Base-by-base conservation (phyloP, 2,113 vertebrate genomes). In the Labeo catla region DNA sequence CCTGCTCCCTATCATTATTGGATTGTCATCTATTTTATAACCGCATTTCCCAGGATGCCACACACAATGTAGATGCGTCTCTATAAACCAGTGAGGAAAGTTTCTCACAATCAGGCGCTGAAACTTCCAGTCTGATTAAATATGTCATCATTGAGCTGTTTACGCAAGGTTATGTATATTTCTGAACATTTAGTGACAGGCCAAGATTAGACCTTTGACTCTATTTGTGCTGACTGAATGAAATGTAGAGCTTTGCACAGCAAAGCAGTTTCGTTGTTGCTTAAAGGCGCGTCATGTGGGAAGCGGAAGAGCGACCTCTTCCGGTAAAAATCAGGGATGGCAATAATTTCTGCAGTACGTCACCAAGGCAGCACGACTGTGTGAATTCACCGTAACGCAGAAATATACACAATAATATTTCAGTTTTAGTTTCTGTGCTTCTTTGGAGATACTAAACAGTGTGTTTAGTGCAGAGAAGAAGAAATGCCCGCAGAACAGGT, bases 1-100 rank as follows among this genome's bases (percentile, higher is more conserved):
- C n/a, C 73, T 73, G 43, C 21, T 73, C 36, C 34, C 81, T 57
- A 73, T 84, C 52, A 84, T 84, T 84, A 84, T 73, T 57, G 68
- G 81, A 84, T 84, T 84, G 81, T 45, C 81, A 59, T 59, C 19
- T 83, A 16, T 84, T 57, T 84, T 57, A 50, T 52, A 54, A 59
- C 49, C 12, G 2, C 19, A 9, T 73, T 84, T 84, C 81, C 52
- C 81, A 84, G 47, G 81, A 11, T 23, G 68, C 81, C 81, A 73
- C 68, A 73, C 81, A 84, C 81, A 45, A 43, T 61, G 78, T n/a
- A 11, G 2, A 61, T n/a, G 9, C 11, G 13, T n/a, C 52, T 39
- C 10, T 15, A 65, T 39, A 84, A 34, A 57, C 50, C 36, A 73
- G 50, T 43, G 77, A 61, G 54, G 61, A 63, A 45, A 63, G 9